Percentiles rank a stretch among this genome's conserved stretches.
phyloP scores from a whole-genome alignment of 2,888 invertebrate genomes.

The Drosophila histrio region DNA sequence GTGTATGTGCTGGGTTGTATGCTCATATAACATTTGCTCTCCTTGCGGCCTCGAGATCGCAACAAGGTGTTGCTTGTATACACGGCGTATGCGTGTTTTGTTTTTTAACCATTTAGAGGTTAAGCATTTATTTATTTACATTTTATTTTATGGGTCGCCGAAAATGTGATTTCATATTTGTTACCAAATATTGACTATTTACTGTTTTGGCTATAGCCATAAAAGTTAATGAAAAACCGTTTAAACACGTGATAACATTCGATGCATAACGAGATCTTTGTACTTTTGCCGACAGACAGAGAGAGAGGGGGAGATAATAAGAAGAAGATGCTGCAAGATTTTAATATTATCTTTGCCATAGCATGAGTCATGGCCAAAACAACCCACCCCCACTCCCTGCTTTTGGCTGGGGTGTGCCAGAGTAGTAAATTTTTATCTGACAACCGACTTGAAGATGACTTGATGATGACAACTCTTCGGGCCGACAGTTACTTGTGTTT shows the following conservation, averaged over 20 bases:
- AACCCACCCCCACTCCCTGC: too few species aligned
- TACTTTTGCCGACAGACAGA: conserved; percentile 38
- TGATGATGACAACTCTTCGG: conserved; percentile 17
- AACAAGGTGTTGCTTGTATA: conserved; percentile 68
- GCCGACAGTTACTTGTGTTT: conserved; percentile 75
- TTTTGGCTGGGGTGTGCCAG: background rate
- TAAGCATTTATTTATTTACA: conserved; percentile 67
- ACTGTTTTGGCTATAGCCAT: conserved; percentile 27
- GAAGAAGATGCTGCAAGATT: conserved; percentile 26
- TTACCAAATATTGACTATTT: conserved; percentile 60
- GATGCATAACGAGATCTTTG: conserved; percentile 32
- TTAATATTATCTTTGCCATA: conserved; percentile 62
- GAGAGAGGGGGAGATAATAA: background rate
- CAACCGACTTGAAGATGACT: conserved; percentile 10
- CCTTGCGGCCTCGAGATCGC: conserved; percentile 57
- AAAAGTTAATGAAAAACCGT: conserved; percentile 48
- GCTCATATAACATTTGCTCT: conserved; percentile 50
- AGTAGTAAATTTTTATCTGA: conserved; percentile 57
- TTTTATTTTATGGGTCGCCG: conserved; percentile 71
- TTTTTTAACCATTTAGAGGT: conserved; percentile 55
- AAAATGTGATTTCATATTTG: conserved; percentile 66
- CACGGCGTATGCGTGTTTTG: conserved; percentile 46
- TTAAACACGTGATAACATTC: conserved; percentile 42
- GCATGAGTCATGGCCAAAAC: conserved; percentile 55
- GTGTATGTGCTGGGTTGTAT: conserved; percentile 12